Conservation (phyloP, 2,888 invertebrate genomes). For the Eilema caniola region DNA sequence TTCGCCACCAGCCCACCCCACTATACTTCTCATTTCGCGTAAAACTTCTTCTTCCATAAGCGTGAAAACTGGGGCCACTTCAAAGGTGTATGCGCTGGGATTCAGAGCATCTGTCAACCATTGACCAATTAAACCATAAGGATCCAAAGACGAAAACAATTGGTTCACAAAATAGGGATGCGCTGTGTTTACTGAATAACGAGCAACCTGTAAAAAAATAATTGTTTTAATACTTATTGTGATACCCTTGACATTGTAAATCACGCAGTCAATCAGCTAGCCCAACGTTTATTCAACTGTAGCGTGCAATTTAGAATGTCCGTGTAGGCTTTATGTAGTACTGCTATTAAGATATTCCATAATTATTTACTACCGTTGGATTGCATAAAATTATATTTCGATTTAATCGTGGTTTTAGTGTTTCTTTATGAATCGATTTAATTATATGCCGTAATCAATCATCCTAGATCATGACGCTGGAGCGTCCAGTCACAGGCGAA, state of each 20-base stretch:
- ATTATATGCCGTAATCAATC: not conserved
- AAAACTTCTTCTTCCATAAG: conserved; percentile 95
- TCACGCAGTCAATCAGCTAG: not conserved
- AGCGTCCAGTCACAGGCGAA: not conserved
- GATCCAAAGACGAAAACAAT: conserved; percentile 94
- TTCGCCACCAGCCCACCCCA: conserved; percentile 91
- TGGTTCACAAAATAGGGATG: conserved; percentile 97
- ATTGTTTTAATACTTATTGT: not conserved
- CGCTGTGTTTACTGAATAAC: conserved; percentile 96
- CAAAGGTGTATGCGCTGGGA: conserved; percentile 95
- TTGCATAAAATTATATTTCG: not conserved
- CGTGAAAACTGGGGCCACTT: conserved; percentile 95
- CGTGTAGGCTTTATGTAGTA: conserved; percentile 8
- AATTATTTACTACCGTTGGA: conserved; percentile 3
- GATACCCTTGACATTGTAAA: conserved; percentile 17
- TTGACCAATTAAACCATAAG: conserved; percentile 94
- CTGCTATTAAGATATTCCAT: conserved; percentile 3
- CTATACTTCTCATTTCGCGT: conserved; percentile 91
- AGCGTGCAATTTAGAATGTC: conserved; percentile 14
- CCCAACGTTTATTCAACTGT: not conserved
- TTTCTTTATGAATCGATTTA: not conserved
- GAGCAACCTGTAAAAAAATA: conserved; percentile 70
- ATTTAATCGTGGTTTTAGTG: conserved; percentile 4
- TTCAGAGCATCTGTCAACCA: conserved; percentile 95
- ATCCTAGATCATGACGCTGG: not conserved